Conservation (phyloP, 37 sponge, comb jelly and placozoan genomes). For the Bolinopsis microptera region DNA sequence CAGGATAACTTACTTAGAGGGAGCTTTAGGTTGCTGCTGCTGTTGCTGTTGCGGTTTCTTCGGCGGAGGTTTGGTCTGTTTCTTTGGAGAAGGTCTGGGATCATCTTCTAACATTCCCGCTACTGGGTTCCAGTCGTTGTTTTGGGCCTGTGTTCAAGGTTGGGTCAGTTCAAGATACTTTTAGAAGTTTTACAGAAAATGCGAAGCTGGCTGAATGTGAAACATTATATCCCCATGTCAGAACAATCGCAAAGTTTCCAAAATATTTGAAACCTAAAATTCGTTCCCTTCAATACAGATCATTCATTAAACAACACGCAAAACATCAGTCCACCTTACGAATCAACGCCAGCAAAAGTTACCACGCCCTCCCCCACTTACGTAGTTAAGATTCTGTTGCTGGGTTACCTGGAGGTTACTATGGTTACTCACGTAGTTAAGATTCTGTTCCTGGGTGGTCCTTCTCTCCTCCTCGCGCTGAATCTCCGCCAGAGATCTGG, state of each 20-base stretch:
- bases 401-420: no score
- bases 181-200: no score
- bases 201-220: no score
- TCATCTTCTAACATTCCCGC: conserved; percentile 58
- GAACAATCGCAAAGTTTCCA: no score
- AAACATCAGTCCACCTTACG: no score
- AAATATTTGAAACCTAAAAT: no score
- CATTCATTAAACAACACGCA: no score
- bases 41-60: conserved; percentile 42
- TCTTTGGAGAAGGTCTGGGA: not conserved
- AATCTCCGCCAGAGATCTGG: conserved; percentile 52
- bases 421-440: conserved; percentile 23
- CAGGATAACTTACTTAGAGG: not conserved
- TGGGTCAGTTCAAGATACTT: no score
- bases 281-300: no score
- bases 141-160: conserved; percentile 42
- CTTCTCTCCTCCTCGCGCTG: conserved; percentile 12
- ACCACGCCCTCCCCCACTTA: no score
- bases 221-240: no score
- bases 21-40: conserved; percentile 17
- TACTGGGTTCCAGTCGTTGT: conserved; percentile 49
- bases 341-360: no score
- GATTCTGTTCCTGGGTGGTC: not conserved
- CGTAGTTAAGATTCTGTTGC: conserved; percentile 42
- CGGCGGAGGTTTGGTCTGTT: not conserved